Evolutionary conservation across 2,113 vertebrate species (phyloP), one percentile per base, ranked within the genome.

Genomic region (Antigone vipio): DNA sequence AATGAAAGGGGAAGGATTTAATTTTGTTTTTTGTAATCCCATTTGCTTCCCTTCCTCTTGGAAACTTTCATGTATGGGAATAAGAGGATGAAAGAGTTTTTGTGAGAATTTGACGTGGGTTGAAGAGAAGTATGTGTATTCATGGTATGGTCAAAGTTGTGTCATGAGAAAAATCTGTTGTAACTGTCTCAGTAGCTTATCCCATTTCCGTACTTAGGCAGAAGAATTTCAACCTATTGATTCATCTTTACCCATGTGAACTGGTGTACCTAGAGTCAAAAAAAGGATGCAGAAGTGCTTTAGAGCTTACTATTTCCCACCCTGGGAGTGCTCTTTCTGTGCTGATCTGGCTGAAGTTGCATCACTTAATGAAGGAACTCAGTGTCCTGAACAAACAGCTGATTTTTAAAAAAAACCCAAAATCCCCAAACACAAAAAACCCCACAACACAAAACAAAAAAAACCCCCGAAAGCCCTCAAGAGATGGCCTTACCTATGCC

Each of bases 151-250:
- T 47, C 38, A 27, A 47, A 73, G 10, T 45, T 63, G 13, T 0
- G 0, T 76, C 26, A 83, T 0, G 0, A 58, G n/a, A 58, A 76
- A 49, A 60, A 78, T 72, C 9, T 82, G 3, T 50, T 80, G 7
- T 64, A 52, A 60, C 15, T 66, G 10, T 55, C 9, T 73, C 27
- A 19, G 35, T 53, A 67, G 35, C 10, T 92, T 85, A 38, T 55
- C 26, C 40, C 34, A 15, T n/a, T 8, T 35, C 8, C 30, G 21
- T 69, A 11, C n/a, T 67, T 82, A 42, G 7, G 40, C 40, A 34
- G 59, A 60, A 56, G 5, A 8, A 29, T 47, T 82, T 85, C 44
- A 72, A 2, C 15, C 44, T 40, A 49, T 63, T 75, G 60, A 38
- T 6, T 62, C 6, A 19, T 9, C 12, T 83, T 62, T 74, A 74